phyloP scores from a whole-genome alignment of 2,888 invertebrate species.

The Nasonovia ribisnigri region DNA sequence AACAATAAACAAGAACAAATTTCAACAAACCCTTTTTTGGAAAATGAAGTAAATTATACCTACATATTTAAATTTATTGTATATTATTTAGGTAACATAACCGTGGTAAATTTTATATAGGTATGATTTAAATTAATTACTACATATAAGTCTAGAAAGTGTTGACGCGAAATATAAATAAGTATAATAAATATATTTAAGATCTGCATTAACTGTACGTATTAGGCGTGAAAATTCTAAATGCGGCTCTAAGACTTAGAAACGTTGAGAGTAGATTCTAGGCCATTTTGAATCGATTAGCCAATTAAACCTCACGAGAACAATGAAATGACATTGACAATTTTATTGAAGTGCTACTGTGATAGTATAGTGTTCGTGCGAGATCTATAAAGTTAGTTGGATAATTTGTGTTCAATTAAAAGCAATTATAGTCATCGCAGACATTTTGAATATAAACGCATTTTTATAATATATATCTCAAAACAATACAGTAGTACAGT shows the following conservation, averaged over 20 bases:
- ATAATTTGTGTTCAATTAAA: background rate
- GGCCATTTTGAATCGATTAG: background rate
- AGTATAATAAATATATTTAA: background rate
- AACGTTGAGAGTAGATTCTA: background rate
- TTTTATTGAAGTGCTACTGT: no score
- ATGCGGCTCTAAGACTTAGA: background rate
- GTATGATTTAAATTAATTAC: no score
- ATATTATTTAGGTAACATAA: background rate
- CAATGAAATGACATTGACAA: background rate
- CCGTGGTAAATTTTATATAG: background rate
- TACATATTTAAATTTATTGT: background rate
- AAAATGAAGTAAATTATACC: constrained; percentile 32
- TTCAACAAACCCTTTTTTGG: constrained; percentile 60
- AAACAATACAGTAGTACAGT: background rate
- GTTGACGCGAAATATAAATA: background rate
- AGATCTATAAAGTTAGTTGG: background rate
- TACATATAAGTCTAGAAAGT: no score
- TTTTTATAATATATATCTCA: background rate
- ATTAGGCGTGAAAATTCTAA: background rate
- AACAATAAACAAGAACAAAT: constrained; percentile 35
- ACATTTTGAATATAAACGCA: background rate
- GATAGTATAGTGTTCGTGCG: background rate
- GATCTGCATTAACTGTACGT: background rate
- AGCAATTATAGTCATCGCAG: background rate
- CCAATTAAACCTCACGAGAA: background rate